Percentiles rank a stretch among this genome's conserved stretches.
These are phyloP conservation scores for Lordiphosa collinella DNA, from an alignment of 1,140 invertebrate genomes.

Conservation along the genomic window DNA sequence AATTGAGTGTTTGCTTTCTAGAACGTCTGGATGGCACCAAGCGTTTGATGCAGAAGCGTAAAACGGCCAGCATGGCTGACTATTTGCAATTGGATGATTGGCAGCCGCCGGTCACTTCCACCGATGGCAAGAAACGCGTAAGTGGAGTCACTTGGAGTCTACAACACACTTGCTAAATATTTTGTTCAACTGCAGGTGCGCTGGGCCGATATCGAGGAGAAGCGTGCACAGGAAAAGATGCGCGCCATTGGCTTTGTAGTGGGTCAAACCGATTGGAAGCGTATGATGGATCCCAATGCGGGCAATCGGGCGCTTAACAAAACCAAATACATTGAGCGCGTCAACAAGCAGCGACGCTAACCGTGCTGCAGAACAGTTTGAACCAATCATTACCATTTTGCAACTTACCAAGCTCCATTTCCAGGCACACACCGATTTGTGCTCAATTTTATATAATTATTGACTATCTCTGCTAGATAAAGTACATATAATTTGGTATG, in stretches of 20 bases:
- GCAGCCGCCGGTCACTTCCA: conserved; percentile 80
- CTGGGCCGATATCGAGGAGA: conserved; percentile 98
- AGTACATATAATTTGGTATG: conserved; percentile 2
- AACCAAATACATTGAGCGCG: conserved; percentile 93
- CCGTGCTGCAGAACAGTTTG: conserved; percentile 1
- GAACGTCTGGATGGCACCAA: conserved; percentile 93
- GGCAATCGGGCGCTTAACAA: conserved; percentile 93
- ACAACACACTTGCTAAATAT: background rate
- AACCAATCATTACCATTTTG: conserved; percentile 1
- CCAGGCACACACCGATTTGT: background rate
- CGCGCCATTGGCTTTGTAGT: conserved; percentile 96
- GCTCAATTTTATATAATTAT: conserved; percentile 1
- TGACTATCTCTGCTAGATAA: background rate
- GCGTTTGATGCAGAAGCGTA: conserved; percentile 81
- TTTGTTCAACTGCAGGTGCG: conserved; percentile 87
- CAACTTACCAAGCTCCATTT: conserved; percentile 1
- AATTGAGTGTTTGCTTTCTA: conserved; percentile 62
- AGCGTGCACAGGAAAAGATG: conserved; percentile 92
- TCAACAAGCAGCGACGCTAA: conserved; percentile 57
- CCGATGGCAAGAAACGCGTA: conserved; percentile 94
- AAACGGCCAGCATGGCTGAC: conserved; percentile 89
- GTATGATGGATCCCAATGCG: conserved; percentile 95
- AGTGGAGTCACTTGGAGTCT: conserved; percentile 62
- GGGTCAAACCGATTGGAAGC: conserved; percentile 95
- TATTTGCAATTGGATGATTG: conserved; percentile 93